phyloP scores from a whole-genome alignment of 2,888 invertebrate genomes.

The Blastobasis lacticolella region DNA sequence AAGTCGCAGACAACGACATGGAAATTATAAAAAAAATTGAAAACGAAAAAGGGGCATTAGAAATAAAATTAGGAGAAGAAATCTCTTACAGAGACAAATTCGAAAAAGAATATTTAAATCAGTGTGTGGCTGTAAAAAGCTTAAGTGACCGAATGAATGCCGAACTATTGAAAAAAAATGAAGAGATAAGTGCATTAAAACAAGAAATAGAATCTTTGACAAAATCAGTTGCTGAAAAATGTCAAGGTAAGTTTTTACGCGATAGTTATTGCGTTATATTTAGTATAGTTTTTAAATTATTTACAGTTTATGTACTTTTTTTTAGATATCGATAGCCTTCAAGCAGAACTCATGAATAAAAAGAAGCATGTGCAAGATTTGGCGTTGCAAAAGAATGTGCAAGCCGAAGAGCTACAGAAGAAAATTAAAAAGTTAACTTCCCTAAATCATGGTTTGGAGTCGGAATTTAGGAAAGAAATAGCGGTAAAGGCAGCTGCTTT shows the following conservation, averaged over 20 bases:
- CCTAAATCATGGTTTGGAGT: conserved; percentile 21
- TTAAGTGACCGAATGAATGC: conserved; percentile 20
- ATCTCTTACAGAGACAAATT: conserved; percentile 22
- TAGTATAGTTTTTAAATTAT: background rate
- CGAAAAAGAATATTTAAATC: conserved; percentile 32
- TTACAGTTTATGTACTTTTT: background rate
- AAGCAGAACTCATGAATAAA: background rate
- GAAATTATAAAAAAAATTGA: conserved; percentile 17
- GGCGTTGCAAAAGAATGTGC: background rate
- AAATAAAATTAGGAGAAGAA: conserved; percentile 24
- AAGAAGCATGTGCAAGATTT: background rate
- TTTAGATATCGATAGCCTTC: background rate
- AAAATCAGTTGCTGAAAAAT: conserved; percentile 24
- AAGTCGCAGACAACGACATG: conserved; percentile 16
- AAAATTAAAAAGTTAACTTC: conserved; percentile 21
- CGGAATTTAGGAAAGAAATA: conserved; percentile 25
- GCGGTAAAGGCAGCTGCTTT: conserved; percentile 25
- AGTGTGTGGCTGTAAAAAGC: conserved; percentile 22
- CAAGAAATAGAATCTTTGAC: background rate
- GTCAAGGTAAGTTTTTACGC: conserved; percentile 22
- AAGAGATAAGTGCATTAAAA: conserved; percentile 17
- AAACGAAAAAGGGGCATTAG: conserved; percentile 24
- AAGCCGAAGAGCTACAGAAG: conserved; percentile 18
- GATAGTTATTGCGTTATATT: background rate
- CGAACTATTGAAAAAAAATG: conserved; percentile 23